Evolutionary conservation across 1,140 invertebrate species (phyloP).

Genomic region (Tetragnatha versicolor): DNA sequence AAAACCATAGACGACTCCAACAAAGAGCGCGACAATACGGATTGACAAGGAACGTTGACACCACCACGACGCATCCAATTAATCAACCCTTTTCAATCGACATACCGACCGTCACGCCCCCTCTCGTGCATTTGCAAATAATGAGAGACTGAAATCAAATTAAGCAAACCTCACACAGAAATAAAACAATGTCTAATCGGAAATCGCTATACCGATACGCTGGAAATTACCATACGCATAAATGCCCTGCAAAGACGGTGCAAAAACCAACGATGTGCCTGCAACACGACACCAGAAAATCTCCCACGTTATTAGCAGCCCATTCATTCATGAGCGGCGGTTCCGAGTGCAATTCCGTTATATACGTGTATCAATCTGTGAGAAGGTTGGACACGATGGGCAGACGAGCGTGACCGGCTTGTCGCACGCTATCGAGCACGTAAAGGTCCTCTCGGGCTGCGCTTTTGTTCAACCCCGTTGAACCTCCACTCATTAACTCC

Average conservation of each 20-base stretch:
- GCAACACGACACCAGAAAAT: conserved; percentile 30
- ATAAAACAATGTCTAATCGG: background rate
- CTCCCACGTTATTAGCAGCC: conserved; percentile 32
- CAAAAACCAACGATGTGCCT: conserved; percentile 15
- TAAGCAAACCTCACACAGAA: too few relatives aligned
- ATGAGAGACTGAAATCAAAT: background rate
- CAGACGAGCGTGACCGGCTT: conserved; percentile 28
- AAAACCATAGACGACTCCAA: too few relatives aligned
- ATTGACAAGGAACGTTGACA: background rate
- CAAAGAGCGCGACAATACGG: too few relatives aligned
- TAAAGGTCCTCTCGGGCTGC: conserved; percentile 37
- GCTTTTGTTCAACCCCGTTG: conserved; percentile 53
- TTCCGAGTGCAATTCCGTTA: conserved; percentile 28
- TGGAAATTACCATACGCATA: too few relatives aligned
- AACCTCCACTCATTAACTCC: conserved; percentile 35
- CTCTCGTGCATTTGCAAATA: background rate
- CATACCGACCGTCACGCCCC: background rate
- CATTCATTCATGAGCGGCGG: conserved; percentile 19
- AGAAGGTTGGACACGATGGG: conserved; percentile 14
- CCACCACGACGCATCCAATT: background rate
- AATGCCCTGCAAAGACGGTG: too few relatives aligned
- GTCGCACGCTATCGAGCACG: conserved; percentile 49
- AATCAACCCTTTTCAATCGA: background rate
- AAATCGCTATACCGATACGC: too few relatives aligned
- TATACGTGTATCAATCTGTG: too few relatives aligned